These are phyloP conservation scores for Escarpia spicata DNA, from an alignment of 2,888 invertebrate genomes.

Conservation along the genomic window DNA sequence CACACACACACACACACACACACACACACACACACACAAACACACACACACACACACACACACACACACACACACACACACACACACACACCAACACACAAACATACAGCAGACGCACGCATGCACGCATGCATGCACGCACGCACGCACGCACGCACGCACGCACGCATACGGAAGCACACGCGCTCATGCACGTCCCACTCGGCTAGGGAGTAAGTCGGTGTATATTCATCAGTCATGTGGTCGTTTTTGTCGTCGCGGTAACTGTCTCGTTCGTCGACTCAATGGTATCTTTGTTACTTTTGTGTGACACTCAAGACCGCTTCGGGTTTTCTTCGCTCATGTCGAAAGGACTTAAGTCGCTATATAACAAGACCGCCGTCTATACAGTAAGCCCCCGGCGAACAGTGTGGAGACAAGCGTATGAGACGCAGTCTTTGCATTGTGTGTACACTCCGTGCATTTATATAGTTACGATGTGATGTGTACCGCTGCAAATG, in stretches of 20 bases:
- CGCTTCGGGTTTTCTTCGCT: neutral
- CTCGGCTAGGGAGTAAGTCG: neutral
- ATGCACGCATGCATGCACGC: no score
- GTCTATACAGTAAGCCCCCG: neutral
- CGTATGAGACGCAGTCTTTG: neutral
- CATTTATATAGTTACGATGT: neutral
- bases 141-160: no score
- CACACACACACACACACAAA: no score
- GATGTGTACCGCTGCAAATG: neutral
- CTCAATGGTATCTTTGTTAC: neutral
- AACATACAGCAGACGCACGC: no score
- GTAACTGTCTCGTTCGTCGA: neutral
- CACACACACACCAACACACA: no score
- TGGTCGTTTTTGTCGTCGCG: neutral
- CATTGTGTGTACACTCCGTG: neutral
- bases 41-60: no score
- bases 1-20: no score
- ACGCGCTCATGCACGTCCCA: neutral
- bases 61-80: no score
- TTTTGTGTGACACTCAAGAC: neutral
- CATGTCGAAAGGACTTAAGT: neutral
- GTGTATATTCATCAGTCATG: slow-evolving; percentile 13
- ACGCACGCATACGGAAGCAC: neutral
- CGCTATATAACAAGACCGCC: neutral
- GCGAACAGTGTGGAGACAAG: neutral